Conservation (phyloP, 2,113 vertebrate genomes). For the Brachyhypopomus gauderio region DNA sequence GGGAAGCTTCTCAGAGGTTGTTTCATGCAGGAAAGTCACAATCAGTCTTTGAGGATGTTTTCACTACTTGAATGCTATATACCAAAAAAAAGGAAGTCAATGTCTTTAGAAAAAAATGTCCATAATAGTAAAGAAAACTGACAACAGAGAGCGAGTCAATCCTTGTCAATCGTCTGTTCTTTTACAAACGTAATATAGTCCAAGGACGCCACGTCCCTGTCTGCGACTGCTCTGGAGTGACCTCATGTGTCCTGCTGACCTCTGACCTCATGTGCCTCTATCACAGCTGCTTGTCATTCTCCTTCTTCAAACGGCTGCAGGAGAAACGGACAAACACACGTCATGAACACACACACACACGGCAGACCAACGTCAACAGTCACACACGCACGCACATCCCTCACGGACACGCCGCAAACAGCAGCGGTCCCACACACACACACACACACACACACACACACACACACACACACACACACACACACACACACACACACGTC, state of each 20-base stretch:
- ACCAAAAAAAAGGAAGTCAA: conserved; percentile 76
- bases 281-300: conserved; percentile 99
- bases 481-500: too few relatives aligned
- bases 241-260: conserved; percentile 72
- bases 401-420: too few relatives aligned
- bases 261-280: conserved; percentile 73
- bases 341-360: too few relatives aligned
- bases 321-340: conserved; percentile 44
- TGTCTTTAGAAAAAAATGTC: conserved; percentile 65
- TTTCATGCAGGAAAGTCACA: conserved; percentile 91
- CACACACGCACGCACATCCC: not conserved
- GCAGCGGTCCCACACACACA: not conserved
- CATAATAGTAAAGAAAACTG: conserved; percentile 63
- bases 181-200: conserved; percentile 67
- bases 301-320: conserved; percentile 98
- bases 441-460: too few relatives aligned
- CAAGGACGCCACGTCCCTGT: conserved; percentile 75
- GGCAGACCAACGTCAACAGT: not conserved
- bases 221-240: conserved; percentile 78
- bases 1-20: conserved; percentile 80
- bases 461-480: not conserved
- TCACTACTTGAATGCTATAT: conserved; percentile 82
- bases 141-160: conserved; percentile 75
- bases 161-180: conserved; percentile 78
- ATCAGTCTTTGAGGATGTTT: conserved; percentile 81